phyloP scores from a whole-genome alignment of 2,888 invertebrate species.

The Chloromyia formosa region DNA sequence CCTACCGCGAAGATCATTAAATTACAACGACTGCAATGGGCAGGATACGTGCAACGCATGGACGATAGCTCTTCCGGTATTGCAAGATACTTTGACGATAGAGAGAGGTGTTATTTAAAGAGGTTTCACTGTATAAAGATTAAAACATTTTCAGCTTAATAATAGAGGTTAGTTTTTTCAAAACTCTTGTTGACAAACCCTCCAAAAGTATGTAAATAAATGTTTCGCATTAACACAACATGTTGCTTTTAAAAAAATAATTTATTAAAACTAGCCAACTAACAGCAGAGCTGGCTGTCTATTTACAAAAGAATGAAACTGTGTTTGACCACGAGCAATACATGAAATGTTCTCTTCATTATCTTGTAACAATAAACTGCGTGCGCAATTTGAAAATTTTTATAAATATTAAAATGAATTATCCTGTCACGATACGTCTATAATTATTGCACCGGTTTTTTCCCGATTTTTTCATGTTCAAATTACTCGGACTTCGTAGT shows the following conservation, averaged over 20 bases:
- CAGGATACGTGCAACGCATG: too few relatives aligned
- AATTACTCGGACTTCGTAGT: background rate
- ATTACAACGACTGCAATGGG: too few relatives aligned
- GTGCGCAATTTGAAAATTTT: conserved; percentile 34
- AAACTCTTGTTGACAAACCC: too few relatives aligned
- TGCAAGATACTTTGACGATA: too few relatives aligned
- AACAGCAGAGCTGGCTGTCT: conserved; percentile 44
- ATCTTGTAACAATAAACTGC: conserved; percentile 21
- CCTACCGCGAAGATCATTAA: too few relatives aligned
- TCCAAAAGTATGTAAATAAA: too few relatives aligned
- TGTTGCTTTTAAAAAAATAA: conserved; percentile 48
- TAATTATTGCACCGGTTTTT: background rate
- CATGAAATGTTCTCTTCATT: conserved; percentile 25
- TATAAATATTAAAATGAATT: background rate
- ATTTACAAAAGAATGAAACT: conserved; percentile 46
- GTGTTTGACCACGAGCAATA: conserved; percentile 47
- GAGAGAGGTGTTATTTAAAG: too few relatives aligned
- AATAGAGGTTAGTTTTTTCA: too few relatives aligned
- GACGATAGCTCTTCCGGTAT: too few relatives aligned
- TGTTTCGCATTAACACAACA: too few relatives aligned
- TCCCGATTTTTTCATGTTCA: background rate
- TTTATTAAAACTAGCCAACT: conserved; percentile 47
- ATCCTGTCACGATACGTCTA: conserved; percentile 22
- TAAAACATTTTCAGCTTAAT: too few relatives aligned
- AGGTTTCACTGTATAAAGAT: too few relatives aligned